Percentiles rank a stretch among this genome's conserved stretches.
phyloP scores from a whole-genome alignment of 2,797 vertebrate species.

The Taenioides sp. region DNA sequence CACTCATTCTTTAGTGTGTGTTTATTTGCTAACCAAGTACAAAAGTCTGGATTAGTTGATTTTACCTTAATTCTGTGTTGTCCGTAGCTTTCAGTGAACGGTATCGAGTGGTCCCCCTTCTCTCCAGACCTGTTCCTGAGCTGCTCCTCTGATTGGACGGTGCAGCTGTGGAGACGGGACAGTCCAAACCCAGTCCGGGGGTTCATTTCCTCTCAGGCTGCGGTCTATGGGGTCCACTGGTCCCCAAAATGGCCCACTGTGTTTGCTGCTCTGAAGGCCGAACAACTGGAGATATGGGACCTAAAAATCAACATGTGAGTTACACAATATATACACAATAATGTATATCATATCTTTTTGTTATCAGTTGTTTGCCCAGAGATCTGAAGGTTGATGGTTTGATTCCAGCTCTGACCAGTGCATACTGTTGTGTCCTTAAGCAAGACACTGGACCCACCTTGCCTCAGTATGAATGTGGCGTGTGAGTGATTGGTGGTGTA shows the following conservation, averaged over 20 bases:
- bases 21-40: too few relatives aligned
- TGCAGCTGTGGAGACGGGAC: constrained; percentile 85
- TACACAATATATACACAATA: background rate
- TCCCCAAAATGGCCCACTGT: constrained; percentile 79
- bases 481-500: too few relatives aligned
- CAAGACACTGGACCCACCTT: too few relatives aligned
- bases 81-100: constrained; percentile 83
- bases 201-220: constrained; percentile 69
- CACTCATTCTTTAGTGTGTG: too few relatives aligned
- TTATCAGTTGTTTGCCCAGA: background rate
- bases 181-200: constrained; percentile 67
- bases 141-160: constrained; percentile 88
- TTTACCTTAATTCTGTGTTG: background rate
- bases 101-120: constrained; percentile 84
- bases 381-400: too few relatives aligned
- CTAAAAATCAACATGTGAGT: constrained; percentile 83
- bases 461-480: too few relatives aligned
- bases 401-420: too few relatives aligned
- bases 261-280: constrained; percentile 80
- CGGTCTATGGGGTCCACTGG: constrained; percentile 81
- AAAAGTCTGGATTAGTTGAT: too few relatives aligned
- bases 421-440: too few relatives aligned
- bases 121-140: constrained; percentile 84
- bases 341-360: background rate
- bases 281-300: constrained; percentile 87